phyloP scores from a whole-genome alignment of 1,140 invertebrate genomes.

The Centruroides sculpturatus region DNA sequence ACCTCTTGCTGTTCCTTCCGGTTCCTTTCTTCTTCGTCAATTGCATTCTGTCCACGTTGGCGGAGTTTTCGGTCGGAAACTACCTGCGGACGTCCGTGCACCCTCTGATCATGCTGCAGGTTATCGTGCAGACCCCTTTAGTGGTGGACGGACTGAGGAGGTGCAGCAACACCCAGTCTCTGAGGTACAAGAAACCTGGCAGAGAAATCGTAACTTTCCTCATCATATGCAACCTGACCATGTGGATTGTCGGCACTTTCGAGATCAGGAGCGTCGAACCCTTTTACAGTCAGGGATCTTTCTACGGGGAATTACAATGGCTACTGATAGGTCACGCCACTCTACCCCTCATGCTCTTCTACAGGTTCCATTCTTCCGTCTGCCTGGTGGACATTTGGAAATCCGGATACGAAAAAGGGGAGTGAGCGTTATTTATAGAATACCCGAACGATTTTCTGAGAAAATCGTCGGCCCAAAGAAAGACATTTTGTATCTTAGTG shows the following conservation, averaged over 20 bases:
- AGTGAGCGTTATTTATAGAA: neutral
- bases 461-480: too few relatives aligned
- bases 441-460: too few relatives aligned
- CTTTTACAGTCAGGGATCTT: slow-evolving; percentile 42
- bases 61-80: slow-evolving; percentile 22
- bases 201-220: slow-evolving; percentile 61
- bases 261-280: slow-evolving; percentile 50
- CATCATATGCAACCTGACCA: slow-evolving; percentile 59
- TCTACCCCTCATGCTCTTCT: slow-evolving; percentile 62
- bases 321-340: slow-evolving; percentile 57
- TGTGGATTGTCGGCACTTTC: slow-evolving; percentile 67
- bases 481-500: too few relatives aligned
- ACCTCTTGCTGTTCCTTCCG: slow-evolving; percentile 50
- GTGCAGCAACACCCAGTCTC: slow-evolving; percentile 46
- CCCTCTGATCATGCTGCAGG: slow-evolving; percentile 21
- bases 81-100: slow-evolving; percentile 1
- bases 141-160: slow-evolving; percentile 57
- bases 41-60: slow-evolving; percentile 37
- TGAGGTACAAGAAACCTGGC: slow-evolving; percentile 52
- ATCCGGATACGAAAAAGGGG: slow-evolving; percentile 44
- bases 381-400: slow-evolving; percentile 72
- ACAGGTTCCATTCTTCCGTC: slow-evolving; percentile 65
- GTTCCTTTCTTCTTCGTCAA: slow-evolving; percentile 56
- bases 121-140: slow-evolving; percentile 49
- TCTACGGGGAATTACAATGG: slow-evolving; percentile 53